Evolutionary conservation across 2,888 invertebrate species (phyloP).

Genomic region (Phengaris alcon): DNA sequence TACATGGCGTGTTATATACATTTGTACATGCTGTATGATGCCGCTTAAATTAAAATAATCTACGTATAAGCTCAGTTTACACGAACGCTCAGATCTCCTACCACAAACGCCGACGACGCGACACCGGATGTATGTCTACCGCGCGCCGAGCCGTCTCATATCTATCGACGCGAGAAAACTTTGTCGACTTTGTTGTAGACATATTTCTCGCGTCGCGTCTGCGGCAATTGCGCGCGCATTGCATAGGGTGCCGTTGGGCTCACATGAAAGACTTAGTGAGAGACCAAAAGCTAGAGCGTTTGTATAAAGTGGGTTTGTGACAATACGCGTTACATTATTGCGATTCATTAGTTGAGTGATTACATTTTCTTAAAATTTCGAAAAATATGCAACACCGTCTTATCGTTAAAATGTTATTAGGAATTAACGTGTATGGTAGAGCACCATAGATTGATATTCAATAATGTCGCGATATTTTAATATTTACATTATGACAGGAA

Average conservation of each 20-base stretch:
- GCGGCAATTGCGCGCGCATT: not conserved
- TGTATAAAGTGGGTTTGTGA: not conserved
- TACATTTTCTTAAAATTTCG: conserved; percentile 21
- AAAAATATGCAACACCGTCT: conserved; percentile 23
- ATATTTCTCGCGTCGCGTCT: not conserved
- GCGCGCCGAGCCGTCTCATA: too few species aligned
- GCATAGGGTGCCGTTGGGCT: not conserved
- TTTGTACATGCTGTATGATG: conserved; percentile 48
- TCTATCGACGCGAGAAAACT: not conserved
- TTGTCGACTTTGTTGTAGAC: not conserved
- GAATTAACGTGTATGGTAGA: conserved; percentile 23
- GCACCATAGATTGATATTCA: conserved; percentile 23
- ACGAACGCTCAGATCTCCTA: not conserved
- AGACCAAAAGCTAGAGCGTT: not conserved
- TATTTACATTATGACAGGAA: conserved; percentile 9
- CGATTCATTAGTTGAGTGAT: not conserved
- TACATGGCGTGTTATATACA: conserved; percentile 61
- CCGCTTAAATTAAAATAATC: conserved; percentile 30
- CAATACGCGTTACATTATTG: not conserved
- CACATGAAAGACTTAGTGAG: not conserved
- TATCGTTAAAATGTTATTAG: conserved; percentile 13
- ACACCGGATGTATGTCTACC: not conserved
- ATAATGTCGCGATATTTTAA: not conserved
- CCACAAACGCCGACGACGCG: not conserved
- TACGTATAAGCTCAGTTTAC: not conserved